Evolutionary conservation across 2,888 invertebrate species (phyloP).

Genomic region (Xestia xanthographa): DNA sequence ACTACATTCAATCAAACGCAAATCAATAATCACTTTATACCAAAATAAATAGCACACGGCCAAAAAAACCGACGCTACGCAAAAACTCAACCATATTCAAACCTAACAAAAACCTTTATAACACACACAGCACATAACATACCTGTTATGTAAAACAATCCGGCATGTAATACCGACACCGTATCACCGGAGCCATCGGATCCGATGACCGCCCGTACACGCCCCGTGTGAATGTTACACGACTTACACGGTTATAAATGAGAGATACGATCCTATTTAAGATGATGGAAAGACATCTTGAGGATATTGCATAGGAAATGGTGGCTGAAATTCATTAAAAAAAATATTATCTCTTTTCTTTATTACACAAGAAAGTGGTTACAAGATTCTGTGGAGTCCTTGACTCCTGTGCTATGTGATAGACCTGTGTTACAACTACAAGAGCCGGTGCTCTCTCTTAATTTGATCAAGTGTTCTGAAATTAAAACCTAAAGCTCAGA

Average conservation of each 20-base stretch:
- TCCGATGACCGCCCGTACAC: slow-evolving; percentile 75
- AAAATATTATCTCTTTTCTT: too few relatives aligned
- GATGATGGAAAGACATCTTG: background rate
- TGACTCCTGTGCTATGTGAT: background rate
- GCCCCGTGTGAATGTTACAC: slow-evolving; percentile 77
- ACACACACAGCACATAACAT: slow-evolving; percentile 43
- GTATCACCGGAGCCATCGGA: slow-evolving; percentile 77
- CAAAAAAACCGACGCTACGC: background rate
- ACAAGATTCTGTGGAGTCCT: background rate
- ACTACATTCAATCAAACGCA: background rate
- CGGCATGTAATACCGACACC: slow-evolving; percentile 85
- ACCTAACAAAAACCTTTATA: slow-evolving; percentile 6
- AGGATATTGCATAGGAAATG: too few relatives aligned
- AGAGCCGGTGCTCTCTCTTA: background rate
- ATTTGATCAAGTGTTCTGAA: background rate
- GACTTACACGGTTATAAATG: slow-evolving; percentile 29
- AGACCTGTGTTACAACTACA: too few relatives aligned
- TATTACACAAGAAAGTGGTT: background rate
- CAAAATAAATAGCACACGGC: too few relatives aligned
- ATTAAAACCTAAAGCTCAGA: background rate
- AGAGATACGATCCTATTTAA: background rate
- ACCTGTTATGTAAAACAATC: slow-evolving; percentile 82
- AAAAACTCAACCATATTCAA: background rate
- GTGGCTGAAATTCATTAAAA: background rate
- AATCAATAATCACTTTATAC: background rate